Conservation (phyloP, 2,113 vertebrate species). For the Polyodon spathula region DNA sequence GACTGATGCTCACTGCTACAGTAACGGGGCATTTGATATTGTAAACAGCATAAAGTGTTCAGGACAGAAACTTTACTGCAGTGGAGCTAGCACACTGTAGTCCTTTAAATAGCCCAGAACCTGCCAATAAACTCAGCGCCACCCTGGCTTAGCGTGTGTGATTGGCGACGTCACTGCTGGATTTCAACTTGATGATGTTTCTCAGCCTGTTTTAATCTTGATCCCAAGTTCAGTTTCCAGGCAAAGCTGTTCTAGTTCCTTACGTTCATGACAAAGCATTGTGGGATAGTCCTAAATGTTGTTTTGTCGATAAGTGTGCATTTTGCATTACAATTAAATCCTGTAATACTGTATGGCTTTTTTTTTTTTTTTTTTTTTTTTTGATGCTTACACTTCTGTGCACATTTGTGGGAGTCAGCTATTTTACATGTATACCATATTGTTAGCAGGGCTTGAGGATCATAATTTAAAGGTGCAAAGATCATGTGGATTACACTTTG, state of each 20-base stretch:
- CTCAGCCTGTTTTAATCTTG: neutral
- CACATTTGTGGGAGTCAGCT: conserved; percentile 14
- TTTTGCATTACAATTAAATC: conserved; percentile 6
- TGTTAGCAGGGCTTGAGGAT: neutral
- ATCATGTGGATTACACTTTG: too few relatives aligned
- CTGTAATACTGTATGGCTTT: conserved; percentile 18
- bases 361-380: too few relatives aligned
- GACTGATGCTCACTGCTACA: too few relatives aligned
- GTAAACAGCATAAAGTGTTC: too few relatives aligned
- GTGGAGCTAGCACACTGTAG: too few relatives aligned
- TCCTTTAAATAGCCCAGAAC: too few relatives aligned
- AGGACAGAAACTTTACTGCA: too few relatives aligned
- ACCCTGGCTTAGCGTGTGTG: neutral
- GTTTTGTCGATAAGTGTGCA: conserved; percentile 10
- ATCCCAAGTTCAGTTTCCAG: neutral
- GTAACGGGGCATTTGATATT: too few relatives aligned
- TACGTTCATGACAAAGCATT: neutral
- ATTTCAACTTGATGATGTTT: neutral
- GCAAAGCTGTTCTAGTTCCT: conserved; percentile 5
- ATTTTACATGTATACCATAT: conserved; percentile 22
- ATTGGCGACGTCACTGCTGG: neutral
- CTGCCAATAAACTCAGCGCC: too few relatives aligned
- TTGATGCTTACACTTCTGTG: conserved; percentile 22
- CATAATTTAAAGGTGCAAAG: too few relatives aligned
- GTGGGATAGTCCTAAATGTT: neutral